Conservation (phyloP, 1,140 invertebrate genomes). For the Zeugodacus cucurbitae region DNA sequence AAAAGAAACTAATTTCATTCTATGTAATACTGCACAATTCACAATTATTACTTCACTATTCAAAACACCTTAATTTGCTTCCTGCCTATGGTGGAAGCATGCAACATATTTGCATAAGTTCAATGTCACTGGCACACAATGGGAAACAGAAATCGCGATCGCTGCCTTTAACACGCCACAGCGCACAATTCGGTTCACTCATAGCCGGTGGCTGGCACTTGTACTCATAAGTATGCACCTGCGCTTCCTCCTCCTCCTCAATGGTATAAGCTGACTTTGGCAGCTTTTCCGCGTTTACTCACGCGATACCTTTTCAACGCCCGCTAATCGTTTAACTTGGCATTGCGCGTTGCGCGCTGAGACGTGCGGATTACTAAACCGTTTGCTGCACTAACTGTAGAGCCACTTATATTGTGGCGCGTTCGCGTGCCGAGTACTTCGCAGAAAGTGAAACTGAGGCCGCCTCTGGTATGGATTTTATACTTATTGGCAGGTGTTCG, state of each 20-base stretch:
- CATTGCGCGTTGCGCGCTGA: background rate
- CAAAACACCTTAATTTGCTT: no score
- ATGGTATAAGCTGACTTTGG: background rate
- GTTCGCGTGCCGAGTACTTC: background rate
- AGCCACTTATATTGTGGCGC: background rate
- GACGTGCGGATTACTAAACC: background rate
- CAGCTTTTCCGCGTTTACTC: constrained; percentile 3
- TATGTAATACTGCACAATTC: no score
- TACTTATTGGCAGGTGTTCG: background rate
- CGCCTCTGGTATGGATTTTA: constrained; percentile 11
- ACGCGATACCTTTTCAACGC: constrained; percentile 3
- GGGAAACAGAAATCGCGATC: background rate
- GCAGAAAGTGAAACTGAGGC: constrained; percentile 21
- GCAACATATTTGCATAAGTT: background rate
- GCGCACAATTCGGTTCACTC: background rate
- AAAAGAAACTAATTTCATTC: no score
- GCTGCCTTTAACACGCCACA: background rate
- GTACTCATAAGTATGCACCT: background rate
- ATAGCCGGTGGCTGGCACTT: background rate
- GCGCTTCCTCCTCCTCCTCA: background rate
- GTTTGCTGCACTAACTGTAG: background rate
- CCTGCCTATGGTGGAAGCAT: background rate
- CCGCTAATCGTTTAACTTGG: background rate
- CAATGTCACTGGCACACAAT: background rate
- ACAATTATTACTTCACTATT: no score